Percentiles rank a stretch among this genome's conserved stretches.
Evolutionary conservation across 2,888 invertebrate genomes (phyloP).

Genomic region (Acronicta leporina): DNA sequence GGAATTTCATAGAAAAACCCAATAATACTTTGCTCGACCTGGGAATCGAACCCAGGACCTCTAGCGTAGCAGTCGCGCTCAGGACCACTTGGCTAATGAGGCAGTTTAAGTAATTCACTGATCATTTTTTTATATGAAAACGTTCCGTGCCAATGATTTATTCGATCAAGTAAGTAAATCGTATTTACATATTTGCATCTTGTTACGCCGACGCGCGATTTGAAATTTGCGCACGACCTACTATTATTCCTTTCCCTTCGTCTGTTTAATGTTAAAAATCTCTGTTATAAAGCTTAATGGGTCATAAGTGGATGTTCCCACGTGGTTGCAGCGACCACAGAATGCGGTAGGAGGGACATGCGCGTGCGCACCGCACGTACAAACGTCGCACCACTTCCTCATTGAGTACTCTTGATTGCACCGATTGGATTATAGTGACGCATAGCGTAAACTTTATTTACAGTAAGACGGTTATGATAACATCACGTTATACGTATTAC

Average conservation of each 20-base stretch:
- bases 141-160: conserved; percentile 61
- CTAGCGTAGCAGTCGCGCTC: no score
- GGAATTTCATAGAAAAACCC: no score
- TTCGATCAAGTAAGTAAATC: conserved; percentile 56
- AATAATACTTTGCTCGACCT: no score
- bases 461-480: conserved; percentile 45
- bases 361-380: conserved; percentile 56
- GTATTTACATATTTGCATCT: conserved; percentile 54
- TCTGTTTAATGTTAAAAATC: neutral
- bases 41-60: no score
- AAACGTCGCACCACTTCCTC: conserved; percentile 68
- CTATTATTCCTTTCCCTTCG: conserved; percentile 7
- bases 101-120: conserved; percentile 54
- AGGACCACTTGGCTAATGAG: no score
- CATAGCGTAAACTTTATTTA: conserved; percentile 41
- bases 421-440: conserved; percentile 52
- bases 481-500: conserved; percentile 21
- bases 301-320: conserved; percentile 33
- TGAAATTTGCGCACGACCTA: neutral
- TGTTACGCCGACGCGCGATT: conserved; percentile 20
- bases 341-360: conserved; percentile 50
- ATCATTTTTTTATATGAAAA: conserved; percentile 54
- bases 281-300: conserved; percentile 15
- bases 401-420: conserved; percentile 70
- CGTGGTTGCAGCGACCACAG: conserved; percentile 50